Conservation (phyloP, 1,140 invertebrate genomes). For the Drosophila nasuta region DNA sequence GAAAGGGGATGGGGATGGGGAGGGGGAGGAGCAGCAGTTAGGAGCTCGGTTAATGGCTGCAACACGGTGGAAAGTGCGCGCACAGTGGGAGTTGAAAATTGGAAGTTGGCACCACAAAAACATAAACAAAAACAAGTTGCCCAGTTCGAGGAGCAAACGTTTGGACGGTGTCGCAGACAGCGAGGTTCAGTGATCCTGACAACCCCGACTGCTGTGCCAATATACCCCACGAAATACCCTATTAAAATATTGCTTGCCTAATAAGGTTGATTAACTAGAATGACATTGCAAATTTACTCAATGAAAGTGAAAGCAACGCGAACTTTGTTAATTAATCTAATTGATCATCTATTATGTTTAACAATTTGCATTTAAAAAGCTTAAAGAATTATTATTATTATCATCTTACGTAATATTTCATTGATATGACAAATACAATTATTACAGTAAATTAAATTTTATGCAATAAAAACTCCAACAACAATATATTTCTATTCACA, state of each 20-base stretch:
- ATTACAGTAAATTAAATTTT: too few relatives aligned
- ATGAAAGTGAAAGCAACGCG: not conserved
- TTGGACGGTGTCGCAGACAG: slow-evolving; percentile 19
- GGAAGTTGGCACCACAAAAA: not conserved
- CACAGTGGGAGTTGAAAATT: slow-evolving; percentile 41
- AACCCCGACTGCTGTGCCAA: not conserved
- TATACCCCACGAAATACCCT: slow-evolving; percentile 1
- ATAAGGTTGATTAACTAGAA: not conserved
- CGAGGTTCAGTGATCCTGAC: slow-evolving; percentile 46
- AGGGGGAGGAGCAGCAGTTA: too few relatives aligned
- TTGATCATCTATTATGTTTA: too few relatives aligned
- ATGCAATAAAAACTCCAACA: too few relatives aligned
- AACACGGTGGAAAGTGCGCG: slow-evolving; percentile 37
- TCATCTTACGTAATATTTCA: too few relatives aligned
- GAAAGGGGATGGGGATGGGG: too few relatives aligned
- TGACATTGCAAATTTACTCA: not conserved
- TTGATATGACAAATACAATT: too few relatives aligned
- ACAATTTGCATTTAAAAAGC: too few relatives aligned
- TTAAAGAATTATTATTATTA: too few relatives aligned
- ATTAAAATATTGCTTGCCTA: not conserved
- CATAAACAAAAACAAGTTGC: slow-evolving; percentile 15
- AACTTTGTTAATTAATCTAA: too few relatives aligned
- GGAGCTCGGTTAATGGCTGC: slow-evolving; percentile 8
- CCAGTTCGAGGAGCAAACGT: slow-evolving; percentile 18
- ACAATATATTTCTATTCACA: too few relatives aligned